These are phyloP conservation scores for Smittia aterrima DNA, from an alignment of 2,888 invertebrate genomes.

Conservation along the genomic window DNA sequence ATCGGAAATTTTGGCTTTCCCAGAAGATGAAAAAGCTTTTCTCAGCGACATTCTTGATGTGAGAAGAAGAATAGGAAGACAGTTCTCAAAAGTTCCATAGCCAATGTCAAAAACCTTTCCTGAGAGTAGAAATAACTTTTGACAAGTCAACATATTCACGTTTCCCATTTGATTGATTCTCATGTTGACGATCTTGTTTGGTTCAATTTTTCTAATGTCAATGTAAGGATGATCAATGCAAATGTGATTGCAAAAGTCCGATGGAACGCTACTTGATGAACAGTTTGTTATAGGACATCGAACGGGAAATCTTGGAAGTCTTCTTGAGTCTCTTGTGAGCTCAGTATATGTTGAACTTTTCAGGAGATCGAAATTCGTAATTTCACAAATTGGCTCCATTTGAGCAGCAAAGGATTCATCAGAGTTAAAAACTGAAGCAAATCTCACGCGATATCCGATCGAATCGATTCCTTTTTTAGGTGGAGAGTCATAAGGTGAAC, in stretches of 20 bases:
- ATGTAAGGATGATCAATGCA: slow-evolving; percentile 30
- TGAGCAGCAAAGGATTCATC: background rate
- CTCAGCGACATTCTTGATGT: background rate
- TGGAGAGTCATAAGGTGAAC: background rate
- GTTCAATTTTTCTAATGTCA: background rate
- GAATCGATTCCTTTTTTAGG: background rate
- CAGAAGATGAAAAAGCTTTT: background rate
- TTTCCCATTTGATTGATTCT: background rate
- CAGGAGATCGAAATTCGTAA: background rate
- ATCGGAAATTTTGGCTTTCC: background rate
- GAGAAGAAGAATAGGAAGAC: slow-evolving; percentile 14
- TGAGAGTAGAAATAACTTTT: background rate
- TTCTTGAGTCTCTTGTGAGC: background rate
- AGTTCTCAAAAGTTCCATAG: slow-evolving; percentile 18
- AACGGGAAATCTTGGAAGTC: slow-evolving; percentile 5
- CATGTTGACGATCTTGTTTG: slow-evolving; percentile 13
- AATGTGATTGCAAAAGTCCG: slow-evolving; percentile 29
- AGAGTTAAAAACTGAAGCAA: background rate
- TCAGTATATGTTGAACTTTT: background rate
- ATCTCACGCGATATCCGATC: background rate
- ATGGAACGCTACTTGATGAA: background rate
- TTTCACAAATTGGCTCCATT: slow-evolving; percentile 5
- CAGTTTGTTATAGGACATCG: slow-evolving; percentile 19
- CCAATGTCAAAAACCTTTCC: slow-evolving; percentile 26
- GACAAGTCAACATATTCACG: slow-evolving; percentile 4